Conservation (phyloP, 1,140 invertebrate species). For the Varroa destructor region DNA sequence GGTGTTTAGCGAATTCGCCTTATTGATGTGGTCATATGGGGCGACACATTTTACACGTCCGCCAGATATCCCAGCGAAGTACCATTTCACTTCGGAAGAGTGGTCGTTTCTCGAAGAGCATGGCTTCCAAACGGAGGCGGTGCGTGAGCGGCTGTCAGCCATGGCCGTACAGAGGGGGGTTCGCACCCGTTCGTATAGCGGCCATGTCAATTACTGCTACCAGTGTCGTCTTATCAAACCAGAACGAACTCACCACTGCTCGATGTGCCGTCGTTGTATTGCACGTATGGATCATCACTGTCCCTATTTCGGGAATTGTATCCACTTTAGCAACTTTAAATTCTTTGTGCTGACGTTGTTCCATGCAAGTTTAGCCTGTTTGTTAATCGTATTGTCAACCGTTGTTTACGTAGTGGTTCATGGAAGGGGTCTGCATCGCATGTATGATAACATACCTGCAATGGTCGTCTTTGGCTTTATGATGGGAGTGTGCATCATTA, state of each 20-base stretch:
- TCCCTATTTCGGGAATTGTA: slow-evolving; percentile 85
- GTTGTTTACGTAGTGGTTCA: not conserved
- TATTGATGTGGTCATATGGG: not conserved
- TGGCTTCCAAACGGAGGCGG: not conserved
- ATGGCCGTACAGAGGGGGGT: slow-evolving; percentile 5
- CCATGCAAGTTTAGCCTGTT: slow-evolving; percentile 36
- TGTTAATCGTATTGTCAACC: not conserved
- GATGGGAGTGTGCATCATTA: not conserved
- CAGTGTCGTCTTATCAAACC: slow-evolving; percentile 44
- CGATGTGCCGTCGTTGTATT: slow-evolving; percentile 84
- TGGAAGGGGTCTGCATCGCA: not conserved
- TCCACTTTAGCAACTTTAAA: slow-evolving; percentile 42
- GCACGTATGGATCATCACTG: slow-evolving; percentile 97
- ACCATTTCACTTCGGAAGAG: not conserved
- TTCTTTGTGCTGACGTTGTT: slow-evolving; percentile 40
- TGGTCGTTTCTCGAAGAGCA: not conserved
- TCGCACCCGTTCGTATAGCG: not conserved
- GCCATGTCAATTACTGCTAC: slow-evolving; percentile 41
- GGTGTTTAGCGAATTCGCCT: no score
- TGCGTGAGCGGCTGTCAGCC: not conserved
- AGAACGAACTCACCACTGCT: slow-evolving; percentile 88
- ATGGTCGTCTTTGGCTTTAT: not conserved
- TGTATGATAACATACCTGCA: not conserved
- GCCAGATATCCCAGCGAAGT: not conserved
- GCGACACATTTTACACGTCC: not conserved